Evolutionary conservation across 2,888 invertebrate genomes (phyloP).

Genomic region (Hypomecis atomaria): DNA sequence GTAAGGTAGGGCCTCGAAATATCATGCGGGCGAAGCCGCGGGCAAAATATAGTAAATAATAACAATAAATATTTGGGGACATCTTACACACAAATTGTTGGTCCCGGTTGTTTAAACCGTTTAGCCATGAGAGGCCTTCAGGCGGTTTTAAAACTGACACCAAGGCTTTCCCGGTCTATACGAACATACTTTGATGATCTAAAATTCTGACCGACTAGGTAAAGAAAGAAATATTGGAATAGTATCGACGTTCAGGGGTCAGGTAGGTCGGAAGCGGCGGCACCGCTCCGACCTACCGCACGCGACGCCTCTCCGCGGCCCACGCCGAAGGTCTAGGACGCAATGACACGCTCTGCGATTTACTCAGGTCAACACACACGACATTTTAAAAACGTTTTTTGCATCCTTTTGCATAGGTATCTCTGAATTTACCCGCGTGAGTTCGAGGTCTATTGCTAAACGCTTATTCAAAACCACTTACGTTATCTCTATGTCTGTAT

Average conservation of each 20-base stretch:
- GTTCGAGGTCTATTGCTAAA: neutral
- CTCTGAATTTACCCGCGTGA: neutral
- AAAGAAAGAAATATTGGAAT: no score
- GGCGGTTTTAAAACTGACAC: no score
- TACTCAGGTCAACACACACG: conserved; percentile 4
- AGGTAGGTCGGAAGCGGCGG: conserved; percentile 12
- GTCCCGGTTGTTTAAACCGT: no score
- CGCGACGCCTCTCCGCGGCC: conserved; percentile 21
- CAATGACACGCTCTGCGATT: conserved; percentile 27
- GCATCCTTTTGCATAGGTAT: neutral
- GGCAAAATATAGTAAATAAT: no score
- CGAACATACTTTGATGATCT: no score
- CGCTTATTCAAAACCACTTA: neutral
- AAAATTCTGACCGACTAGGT: no score
- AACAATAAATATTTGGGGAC: no score
- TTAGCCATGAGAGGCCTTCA: no score
- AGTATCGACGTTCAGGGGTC: neutral
- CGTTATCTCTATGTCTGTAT: neutral
- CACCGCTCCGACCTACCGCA: conserved; percentile 33
- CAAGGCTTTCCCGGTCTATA: no score
- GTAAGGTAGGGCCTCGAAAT: no score
- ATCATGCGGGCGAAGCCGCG: no score
- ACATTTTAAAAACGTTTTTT: neutral
- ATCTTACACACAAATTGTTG: no score
- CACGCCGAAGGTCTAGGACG: conserved; percentile 41